These are phyloP conservation scores for Porites cylindrica DNA, from an alignment of 92 coral and sea anemone genomes.

Conservation along the genomic window DNA sequence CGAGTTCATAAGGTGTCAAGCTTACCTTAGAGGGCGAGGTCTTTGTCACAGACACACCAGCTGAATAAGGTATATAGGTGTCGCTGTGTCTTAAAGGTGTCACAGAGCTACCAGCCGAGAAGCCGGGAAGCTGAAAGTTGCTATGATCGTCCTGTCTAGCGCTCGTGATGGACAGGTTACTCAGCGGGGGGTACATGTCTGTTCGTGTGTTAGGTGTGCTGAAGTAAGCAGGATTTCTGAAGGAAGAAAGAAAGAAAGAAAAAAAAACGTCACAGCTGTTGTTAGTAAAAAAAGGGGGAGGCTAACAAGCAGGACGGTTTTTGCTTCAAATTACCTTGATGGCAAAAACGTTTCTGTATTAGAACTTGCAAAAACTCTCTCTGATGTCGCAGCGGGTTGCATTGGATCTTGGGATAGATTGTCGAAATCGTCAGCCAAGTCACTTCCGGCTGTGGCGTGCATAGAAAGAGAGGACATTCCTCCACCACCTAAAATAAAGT, in stretches of 20 bases:
- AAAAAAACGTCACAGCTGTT: background rate
- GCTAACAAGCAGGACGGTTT: background rate
- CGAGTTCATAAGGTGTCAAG: no score
- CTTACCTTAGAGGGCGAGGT: constrained; percentile 48
- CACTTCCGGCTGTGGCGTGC: constrained; percentile 80
- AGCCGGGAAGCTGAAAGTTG: constrained; percentile 2
- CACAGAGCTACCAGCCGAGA: constrained; percentile 51
- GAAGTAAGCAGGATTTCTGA: constrained; percentile 47
- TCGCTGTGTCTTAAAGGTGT: constrained; percentile 28
- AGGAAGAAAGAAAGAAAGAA: background rate
- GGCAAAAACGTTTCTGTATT: constrained; percentile 36
- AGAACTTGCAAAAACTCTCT: constrained; percentile 43
- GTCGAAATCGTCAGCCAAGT: constrained; percentile 73
- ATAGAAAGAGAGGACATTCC: constrained; percentile 51
- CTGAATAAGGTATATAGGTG: constrained; percentile 27
- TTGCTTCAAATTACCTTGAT: constrained; percentile 16
- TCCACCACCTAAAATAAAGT: constrained; percentile 38
- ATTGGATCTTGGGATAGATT: constrained; percentile 73
- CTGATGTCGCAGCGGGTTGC: constrained; percentile 47
- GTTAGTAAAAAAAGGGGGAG: background rate
- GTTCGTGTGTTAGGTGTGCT: constrained; percentile 54
- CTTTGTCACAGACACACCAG: constrained; percentile 36
- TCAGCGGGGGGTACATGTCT: constrained; percentile 64
- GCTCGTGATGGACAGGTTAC: constrained; percentile 62
- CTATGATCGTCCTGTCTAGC: constrained; percentile 45